Evolutionary conservation across 2,113 vertebrate genomes (phyloP), one percentile per base, ranked within the genome.

Genomic region (Antigone vipio): DNA sequence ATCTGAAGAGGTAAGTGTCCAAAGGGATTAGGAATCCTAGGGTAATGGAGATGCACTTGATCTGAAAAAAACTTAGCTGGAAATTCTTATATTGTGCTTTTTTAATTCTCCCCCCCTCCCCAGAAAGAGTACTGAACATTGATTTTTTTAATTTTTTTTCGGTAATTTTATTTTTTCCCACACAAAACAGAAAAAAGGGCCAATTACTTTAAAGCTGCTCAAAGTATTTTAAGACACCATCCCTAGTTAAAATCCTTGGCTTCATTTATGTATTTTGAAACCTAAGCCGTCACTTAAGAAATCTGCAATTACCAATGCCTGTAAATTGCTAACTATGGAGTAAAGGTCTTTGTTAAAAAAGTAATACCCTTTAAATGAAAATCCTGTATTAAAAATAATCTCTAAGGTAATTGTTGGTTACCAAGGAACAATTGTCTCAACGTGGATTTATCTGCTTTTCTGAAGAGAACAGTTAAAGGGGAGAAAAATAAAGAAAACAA

Each of bases 251-350:
- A 82, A 50, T 26, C 29, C 5, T 1, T 47, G 56, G 12, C 53
- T 92, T 76, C 44, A 52, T 75, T 84, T 71, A 63, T 23, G 64
- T 72, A 14, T 95, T 93, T 93, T 73, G 75, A 95, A 97, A 95
- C 30, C 40, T 59, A 11, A 92, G 45, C n/a, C 82, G 30, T 56
- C 49, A n/a, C 68, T 95, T 86, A 69, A 95, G 85, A 86, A 88
- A 92, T 68, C 79, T 73, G 53, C 38, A 83, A 66, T 93, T 94
- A 92, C 5, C 24, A 12, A 42, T 45, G 60, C 60, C 55, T 66
- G 32, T 47, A 58, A 81, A 88, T 95, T 73, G 15, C 60, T 71
- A 24, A 6, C 35, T 81, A 15, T 59, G 68, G 47, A 74, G 89
- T 73, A 93, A 88, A 45, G 55, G 88, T 49, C 40, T 63, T 24